phyloP scores from a whole-genome alignment of 2,888 invertebrate species.

The Apodemia mormo region DNA sequence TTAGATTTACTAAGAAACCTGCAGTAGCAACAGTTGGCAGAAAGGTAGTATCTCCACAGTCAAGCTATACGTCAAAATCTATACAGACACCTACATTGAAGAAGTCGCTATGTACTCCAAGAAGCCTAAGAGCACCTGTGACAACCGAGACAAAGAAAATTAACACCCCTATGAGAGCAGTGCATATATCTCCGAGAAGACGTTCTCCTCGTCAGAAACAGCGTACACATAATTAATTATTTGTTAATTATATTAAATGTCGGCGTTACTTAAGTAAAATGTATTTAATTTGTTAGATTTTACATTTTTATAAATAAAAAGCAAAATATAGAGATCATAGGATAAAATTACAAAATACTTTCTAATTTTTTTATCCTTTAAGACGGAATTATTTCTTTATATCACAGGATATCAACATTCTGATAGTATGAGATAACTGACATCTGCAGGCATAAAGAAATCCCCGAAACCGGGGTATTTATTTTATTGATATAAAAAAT shows the following conservation, averaged over 20 bases:
- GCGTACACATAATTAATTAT: constrained; percentile 35
- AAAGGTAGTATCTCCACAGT: constrained; percentile 60
- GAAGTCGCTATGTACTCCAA: constrained; percentile 81
- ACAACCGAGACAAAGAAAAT: constrained; percentile 66
- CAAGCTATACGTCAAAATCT: constrained; percentile 48
- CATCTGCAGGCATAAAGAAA: no score
- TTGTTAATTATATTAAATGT: background rate
- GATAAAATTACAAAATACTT: background rate
- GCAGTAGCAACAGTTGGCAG: constrained; percentile 53
- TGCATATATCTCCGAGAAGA: constrained; percentile 70
- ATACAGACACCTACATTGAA: constrained; percentile 81
- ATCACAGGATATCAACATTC: no score
- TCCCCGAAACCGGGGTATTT: no score
- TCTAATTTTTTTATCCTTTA: no score
- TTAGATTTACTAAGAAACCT: constrained; percentile 54
- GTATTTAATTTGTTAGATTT: constrained; percentile 13
- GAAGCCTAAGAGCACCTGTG: constrained; percentile 74
- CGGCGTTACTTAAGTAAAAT: constrained; percentile 21
- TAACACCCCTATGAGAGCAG: constrained; percentile 82
- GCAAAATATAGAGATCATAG: background rate
- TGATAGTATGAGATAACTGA: no score
- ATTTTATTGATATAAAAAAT: no score
- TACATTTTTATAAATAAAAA: constrained; percentile 9
- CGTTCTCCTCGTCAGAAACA: constrained; percentile 66
- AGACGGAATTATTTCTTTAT: no score